These are phyloP conservation scores for Nesospiza acunhae DNA, from an alignment of 2,113 vertebrate genomes.

Conservation along the genomic window DNA sequence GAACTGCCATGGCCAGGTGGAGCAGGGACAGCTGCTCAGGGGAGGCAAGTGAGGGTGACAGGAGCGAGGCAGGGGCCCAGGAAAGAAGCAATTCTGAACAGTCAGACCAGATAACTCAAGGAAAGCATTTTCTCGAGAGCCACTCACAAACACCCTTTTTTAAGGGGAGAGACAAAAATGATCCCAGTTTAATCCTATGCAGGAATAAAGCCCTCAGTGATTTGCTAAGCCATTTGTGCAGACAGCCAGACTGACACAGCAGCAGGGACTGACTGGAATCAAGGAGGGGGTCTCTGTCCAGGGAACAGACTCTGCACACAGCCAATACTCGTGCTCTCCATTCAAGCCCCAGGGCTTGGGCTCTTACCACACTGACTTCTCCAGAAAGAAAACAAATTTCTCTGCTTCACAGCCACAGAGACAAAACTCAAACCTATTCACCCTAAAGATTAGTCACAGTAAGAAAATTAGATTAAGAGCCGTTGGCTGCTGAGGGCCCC, in stretches of 20 bases:
- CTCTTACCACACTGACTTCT: not conserved
- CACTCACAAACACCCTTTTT: not conserved
- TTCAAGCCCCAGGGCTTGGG: not conserved
- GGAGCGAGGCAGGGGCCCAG: not conserved
- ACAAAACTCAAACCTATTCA: not conserved
- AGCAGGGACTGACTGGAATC: not conserved
- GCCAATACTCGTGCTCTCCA: not conserved
- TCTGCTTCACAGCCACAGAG: not conserved
- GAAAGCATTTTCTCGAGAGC: not conserved
- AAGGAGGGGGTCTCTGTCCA: not conserved
- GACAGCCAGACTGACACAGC: not conserved
- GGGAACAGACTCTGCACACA: fast-evolving
- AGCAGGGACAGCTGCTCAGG: not conserved
- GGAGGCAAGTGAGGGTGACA: not conserved
- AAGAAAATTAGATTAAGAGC: conserved; percentile 21
- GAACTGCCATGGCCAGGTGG: not conserved
- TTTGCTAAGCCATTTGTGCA: not conserved
- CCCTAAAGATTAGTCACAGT: not conserved
- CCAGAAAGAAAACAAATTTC: not conserved
- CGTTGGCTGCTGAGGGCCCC: not conserved
- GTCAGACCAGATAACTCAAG: not conserved
- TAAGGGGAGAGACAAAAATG: not conserved
- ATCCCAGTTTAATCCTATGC: not conserved
- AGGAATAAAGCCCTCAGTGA: not conserved
- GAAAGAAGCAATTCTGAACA: not conserved